A percentile compares a stretch with the other conserved stretches of the same genome.
These are phyloP conservation scores for Puma concolor DNA, from an alignment of 2,113 vertebrate species.

Conservation along the genomic window DNA sequence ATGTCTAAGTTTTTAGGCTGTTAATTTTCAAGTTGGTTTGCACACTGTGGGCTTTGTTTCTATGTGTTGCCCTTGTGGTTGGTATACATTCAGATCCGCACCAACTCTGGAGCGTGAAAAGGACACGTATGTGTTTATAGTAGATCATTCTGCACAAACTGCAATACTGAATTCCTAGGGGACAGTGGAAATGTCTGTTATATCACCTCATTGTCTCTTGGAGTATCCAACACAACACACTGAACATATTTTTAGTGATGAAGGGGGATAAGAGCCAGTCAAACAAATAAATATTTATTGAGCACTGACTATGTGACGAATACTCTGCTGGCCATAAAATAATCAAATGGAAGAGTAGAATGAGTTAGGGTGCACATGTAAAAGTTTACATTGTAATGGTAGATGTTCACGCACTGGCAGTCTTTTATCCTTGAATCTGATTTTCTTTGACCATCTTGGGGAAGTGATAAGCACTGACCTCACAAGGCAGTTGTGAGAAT, in stretches of 20 bases:
- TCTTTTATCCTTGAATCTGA: not conserved
- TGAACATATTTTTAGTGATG: not conserved
- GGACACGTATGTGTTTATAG: not conserved
- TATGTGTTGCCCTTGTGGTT: not conserved
- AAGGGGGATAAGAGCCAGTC: not conserved
- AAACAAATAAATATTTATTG: not conserved
- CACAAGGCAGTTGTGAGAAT: not conserved
- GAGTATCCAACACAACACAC: not conserved
- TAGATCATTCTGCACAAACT: not conserved
- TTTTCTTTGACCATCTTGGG: not conserved
- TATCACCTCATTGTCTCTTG: not conserved
- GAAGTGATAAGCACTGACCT: not conserved
- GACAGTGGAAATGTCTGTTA: not conserved
- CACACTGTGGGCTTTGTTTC: slow-evolving; percentile 52
- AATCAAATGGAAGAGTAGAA: not conserved
- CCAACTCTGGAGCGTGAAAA: not conserved
- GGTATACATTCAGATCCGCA: not conserved
- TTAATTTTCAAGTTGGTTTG: slow-evolving; percentile 65
- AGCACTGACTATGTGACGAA: not conserved
- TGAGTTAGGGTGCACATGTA: not conserved
- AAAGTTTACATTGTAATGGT: not conserved
- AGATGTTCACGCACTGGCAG: not conserved
- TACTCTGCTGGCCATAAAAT: not conserved
- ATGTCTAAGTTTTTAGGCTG: slow-evolving; percentile 58
- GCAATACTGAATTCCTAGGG: not conserved